These are phyloP conservation scores for Plebejus argus DNA, from an alignment of 2,888 invertebrate species.

Conservation along the genomic window DNA sequence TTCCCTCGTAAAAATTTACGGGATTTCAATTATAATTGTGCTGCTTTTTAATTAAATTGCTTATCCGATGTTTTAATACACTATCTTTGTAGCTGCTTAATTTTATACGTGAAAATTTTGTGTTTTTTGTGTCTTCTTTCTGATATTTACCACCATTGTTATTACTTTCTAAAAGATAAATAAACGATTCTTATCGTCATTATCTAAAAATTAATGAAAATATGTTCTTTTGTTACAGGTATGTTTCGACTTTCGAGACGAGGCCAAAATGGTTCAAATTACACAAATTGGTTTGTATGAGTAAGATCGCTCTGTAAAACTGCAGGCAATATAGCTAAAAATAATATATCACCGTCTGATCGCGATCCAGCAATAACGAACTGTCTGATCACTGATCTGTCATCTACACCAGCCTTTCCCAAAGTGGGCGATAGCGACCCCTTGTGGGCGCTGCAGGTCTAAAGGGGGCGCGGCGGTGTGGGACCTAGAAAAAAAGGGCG, in stretches of 20 bases:
- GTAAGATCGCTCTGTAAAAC: too few species aligned
- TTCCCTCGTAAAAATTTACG: conserved; percentile 4
- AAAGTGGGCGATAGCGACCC: too few species aligned
- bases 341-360: too few species aligned
- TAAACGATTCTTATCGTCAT: background rate
- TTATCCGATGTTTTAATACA: background rate
- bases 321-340: too few species aligned
- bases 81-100: background rate
- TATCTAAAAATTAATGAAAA: background rate
- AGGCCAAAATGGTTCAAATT: background rate
- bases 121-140: too few species aligned
- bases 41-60: background rate
- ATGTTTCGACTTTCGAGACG: background rate
- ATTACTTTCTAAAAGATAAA: background rate
- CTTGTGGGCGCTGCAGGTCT: too few species aligned
- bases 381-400: too few species aligned
- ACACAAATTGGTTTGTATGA: background rate
- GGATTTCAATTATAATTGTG: conserved; percentile 24
- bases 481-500: too few species aligned
- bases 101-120: background rate
- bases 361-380: too few species aligned
- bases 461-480: too few species aligned
- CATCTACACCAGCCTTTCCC: too few species aligned
- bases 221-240: background rate
- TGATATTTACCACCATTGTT: too few species aligned